These are phyloP conservation scores for Drosophila bunnanda DNA, from an alignment of 2,888 invertebrate genomes.

Conservation along the genomic window DNA sequence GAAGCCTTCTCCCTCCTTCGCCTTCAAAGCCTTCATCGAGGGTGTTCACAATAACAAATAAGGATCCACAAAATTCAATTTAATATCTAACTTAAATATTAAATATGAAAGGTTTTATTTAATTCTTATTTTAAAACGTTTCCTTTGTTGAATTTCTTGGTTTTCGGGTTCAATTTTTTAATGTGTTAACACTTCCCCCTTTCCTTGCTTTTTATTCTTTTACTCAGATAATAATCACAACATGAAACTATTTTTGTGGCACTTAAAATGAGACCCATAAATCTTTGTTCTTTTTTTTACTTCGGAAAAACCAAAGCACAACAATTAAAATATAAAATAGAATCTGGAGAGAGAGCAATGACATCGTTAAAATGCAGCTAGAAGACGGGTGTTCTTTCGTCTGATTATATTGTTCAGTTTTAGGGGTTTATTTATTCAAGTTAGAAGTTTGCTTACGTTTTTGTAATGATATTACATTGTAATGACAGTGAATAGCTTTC, in stretches of 20 bases:
- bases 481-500: no score
- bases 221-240: constrained; percentile 63
- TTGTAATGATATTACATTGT: no score
- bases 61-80: neutral
- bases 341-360: constrained; percentile 29
- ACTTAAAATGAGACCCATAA: constrained; percentile 70
- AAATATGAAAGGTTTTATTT: constrained; percentile 11
- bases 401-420: constrained; percentile 32
- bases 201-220: constrained; percentile 18
- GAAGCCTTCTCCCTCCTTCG: constrained; percentile 17
- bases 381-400: constrained; percentile 21
- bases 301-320: constrained; percentile 24
- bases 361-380: constrained; percentile 63
- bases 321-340: neutral
- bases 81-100: neutral
- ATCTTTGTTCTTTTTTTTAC: constrained; percentile 55
- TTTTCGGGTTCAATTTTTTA: constrained; percentile 24
- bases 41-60: constrained; percentile 8
- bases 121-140: constrained; percentile 33
- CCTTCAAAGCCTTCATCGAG: constrained; percentile 5
- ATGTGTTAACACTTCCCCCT: constrained; percentile 1
- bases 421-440: neutral
- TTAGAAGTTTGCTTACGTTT: no score
- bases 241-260: constrained; percentile 74
- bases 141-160: neutral